Evolutionary conservation across 2,113 vertebrate genomes (phyloP).

Genomic region (Upupa epops): DNA sequence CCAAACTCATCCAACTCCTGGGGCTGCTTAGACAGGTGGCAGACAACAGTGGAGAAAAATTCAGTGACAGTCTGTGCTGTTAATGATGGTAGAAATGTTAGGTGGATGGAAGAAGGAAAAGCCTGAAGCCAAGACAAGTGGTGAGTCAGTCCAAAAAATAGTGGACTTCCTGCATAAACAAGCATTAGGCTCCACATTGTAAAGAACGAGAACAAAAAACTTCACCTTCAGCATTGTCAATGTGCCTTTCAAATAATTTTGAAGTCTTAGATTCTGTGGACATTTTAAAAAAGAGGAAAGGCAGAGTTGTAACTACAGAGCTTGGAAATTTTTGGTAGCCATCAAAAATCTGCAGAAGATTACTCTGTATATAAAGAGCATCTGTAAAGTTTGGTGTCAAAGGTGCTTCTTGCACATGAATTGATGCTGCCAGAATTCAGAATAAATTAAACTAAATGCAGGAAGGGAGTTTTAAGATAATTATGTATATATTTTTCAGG

Average conservation of each 20-base stretch:
- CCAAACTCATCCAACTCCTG: not conserved
- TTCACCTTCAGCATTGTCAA: not conserved
- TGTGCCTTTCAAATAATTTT: not conserved
- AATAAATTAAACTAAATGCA: not conserved
- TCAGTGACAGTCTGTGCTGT: accelerated
- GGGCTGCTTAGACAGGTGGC: not conserved
- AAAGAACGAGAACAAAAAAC: not conserved
- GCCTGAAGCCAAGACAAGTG: not conserved
- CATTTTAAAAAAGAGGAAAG: not conserved
- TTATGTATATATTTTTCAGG: not conserved
- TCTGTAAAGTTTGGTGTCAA: not conserved
- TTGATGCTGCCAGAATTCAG: not conserved
- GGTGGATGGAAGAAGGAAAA: not conserved
- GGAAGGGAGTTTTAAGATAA: not conserved
- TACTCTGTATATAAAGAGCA: not conserved
- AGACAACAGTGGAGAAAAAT: not conserved
- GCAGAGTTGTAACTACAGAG: not conserved
- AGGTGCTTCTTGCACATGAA: not conserved
- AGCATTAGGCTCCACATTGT: accelerated
- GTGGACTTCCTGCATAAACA: not conserved
- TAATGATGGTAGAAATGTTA: not conserved
- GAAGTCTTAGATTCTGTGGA: not conserved
- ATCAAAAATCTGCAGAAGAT: not conserved
- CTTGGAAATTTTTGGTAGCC: not conserved
- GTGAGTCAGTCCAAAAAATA: not conserved